Base-by-base conservation (phyloP, 2,113 vertebrate genomes). In the Lasiurus cinereus region DNA sequence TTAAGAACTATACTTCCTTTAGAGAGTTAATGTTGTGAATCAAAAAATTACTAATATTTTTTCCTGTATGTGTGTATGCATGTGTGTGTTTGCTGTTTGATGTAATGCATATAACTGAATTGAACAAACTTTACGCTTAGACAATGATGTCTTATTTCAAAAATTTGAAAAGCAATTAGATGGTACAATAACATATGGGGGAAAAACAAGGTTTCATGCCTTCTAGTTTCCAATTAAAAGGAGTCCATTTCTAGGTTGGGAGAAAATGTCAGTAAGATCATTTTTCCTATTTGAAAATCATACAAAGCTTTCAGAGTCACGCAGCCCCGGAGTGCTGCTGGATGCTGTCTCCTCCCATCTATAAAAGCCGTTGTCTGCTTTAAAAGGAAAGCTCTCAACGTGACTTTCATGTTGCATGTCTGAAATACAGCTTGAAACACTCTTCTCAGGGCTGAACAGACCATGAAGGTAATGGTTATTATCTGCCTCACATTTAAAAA, bases 321-420 rank as follows among this genome's bases (percentile, higher is more conserved):
- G 31, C 19, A 76, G 77, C 64, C 48, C 54, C 46, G 89, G 43
- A 50, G 5, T 83, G 88, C 29, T 76, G 76, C 54, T 90, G 94
- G 91, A 91, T 36, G 84, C 64, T 62, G 90, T 95, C 90, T 96
- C 93, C 73, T 94, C 93, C 83, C 82, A 92, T 95, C 82, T 93
- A 96, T 5, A 96, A 96, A 94, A 93, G 92, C 94, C 93, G 64
- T 82, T 95, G 76, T 94, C 91, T 88, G 82, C 76, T 95, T 94
- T 66, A 48, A 50, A 96, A 98, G 94, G 95, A 97, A 97, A 92
- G 19, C 94, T 97, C 97, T 86, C 70, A 95, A 96, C 83, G 21
- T 85, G 96, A 86, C 43, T 96, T 96, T 82, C 74, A 94, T 83
- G 84, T 84, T 97, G 92, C 43, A 36, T 96, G 97, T 96, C 64